Conservation (phyloP, 1,140 invertebrate genomes). For the Polypedilum vanderplanki region DNA sequence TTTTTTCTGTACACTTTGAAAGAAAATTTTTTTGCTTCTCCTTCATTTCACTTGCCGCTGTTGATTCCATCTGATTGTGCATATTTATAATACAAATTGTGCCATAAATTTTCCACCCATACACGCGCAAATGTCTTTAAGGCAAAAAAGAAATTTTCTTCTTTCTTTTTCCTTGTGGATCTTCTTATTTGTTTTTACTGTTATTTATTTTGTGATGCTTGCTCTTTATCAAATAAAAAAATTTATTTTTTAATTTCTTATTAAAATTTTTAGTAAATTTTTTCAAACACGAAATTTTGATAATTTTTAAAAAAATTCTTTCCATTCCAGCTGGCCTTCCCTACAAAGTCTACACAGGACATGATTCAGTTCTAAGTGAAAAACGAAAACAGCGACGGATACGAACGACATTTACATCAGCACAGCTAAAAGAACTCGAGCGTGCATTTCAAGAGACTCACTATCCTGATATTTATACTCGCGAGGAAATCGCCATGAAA, state of each 20-base stretch:
- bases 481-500: constrained; percentile 97
- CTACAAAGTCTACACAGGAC: constrained; percentile 80
- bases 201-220: too few species aligned
- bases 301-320: too few species aligned
- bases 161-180: too few species aligned
- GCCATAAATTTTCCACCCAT: background rate
- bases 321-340: constrained; percentile 62
- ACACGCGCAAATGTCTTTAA: too few species aligned
- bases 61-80: constrained; percentile 17
- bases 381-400: constrained; percentile 90
- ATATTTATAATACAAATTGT: constrained; percentile 20
- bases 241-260: too few species aligned
- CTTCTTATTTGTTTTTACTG: too few species aligned
- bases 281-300: too few species aligned
- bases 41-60: background rate
- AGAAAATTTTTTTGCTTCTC: background rate
- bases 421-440: constrained; percentile 93
- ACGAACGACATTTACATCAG: constrained; percentile 92
- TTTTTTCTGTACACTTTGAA: background rate
- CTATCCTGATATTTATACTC: constrained; percentile 98
- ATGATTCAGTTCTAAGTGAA: constrained; percentile 72
- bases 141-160: too few species aligned
- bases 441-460: constrained; percentile 95
- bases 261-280: too few species aligned
- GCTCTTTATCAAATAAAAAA: too few species aligned